These are phyloP conservation scores for Cryptocheilus praepositus DNA, from an alignment of 2,888 invertebrate species.

Conservation along the genomic window DNA sequence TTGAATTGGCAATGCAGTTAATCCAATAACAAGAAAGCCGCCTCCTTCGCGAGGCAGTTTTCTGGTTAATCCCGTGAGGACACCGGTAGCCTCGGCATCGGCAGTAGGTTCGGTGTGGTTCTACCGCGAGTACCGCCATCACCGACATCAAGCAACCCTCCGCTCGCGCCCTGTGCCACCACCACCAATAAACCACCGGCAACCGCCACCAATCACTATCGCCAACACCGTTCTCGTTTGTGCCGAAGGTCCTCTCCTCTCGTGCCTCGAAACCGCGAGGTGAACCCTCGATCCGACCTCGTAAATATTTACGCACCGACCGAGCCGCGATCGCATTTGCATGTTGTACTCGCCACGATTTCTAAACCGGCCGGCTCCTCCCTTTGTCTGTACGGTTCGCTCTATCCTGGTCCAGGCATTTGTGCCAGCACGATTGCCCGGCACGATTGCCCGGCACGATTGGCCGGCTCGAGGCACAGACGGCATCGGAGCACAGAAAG, in stretches of 20 bases:
- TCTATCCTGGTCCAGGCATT: no score
- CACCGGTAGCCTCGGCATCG: not conserved
- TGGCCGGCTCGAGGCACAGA: no score
- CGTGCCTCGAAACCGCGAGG: conserved; percentile 22
- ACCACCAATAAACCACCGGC: no score
- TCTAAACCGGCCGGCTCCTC: conserved; percentile 37
- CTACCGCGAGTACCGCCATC: not conserved
- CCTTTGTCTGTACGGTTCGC: not conserved
- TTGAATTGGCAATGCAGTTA: no score
- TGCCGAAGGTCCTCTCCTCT: conserved; percentile 22
- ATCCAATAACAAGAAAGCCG: no score
- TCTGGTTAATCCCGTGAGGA: no score
- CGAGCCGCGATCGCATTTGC: conserved; percentile 54
- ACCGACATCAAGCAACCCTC: conserved; percentile 3
- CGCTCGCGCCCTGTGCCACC: no score
- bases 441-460: no score
- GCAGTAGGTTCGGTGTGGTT: not conserved
- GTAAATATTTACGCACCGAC: conserved; percentile 62
- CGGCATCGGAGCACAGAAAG: no score
- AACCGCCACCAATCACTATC: no score
- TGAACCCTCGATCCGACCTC: conserved; percentile 41
- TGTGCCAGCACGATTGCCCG: no score
- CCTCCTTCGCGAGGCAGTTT: no score
- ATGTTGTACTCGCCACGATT: conserved; percentile 56
- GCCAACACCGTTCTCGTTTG: conserved; percentile 26